A percentile compares a stretch with the other conserved stretches of the same genome.
Conservation (phyloP, 2,113 vertebrate genomes). For the Ophiodon elongatus region DNA sequence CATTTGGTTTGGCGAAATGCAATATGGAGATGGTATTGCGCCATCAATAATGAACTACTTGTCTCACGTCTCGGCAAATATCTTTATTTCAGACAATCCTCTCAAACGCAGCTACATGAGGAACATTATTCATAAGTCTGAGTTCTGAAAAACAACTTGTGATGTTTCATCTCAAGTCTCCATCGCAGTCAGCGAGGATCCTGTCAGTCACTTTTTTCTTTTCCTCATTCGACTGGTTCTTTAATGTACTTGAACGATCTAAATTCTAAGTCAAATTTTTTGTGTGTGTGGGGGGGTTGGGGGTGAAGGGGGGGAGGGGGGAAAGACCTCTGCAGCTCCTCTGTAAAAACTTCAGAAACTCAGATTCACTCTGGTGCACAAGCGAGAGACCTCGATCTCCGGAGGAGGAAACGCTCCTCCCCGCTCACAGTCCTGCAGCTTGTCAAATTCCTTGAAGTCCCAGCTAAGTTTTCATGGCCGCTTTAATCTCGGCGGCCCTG, state of each 20-base stretch:
- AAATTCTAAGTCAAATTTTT: slow-evolving; percentile 31
- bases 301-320: too few relatives aligned
- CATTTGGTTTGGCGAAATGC: background rate
- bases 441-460: too few relatives aligned
- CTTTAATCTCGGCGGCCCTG: slow-evolving; percentile 67
- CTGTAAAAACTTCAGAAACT: slow-evolving; percentile 35
- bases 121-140: slow-evolving; percentile 19
- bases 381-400: slow-evolving; percentile 24
- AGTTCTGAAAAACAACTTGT: slow-evolving; percentile 21
- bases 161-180: slow-evolving; percentile 36
- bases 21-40: slow-evolving; percentile 15
- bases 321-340: slow-evolving; percentile 21
- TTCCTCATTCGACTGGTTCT: slow-evolving; percentile 5
- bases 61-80: slow-evolving; percentile 45
- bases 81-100: slow-evolving; percentile 37
- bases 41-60: slow-evolving; percentile 1
- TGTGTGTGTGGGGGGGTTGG: too few relatives aligned
- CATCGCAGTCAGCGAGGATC: slow-evolving; percentile 34
- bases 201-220: slow-evolving; percentile 10
- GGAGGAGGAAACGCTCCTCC: slow-evolving; percentile 34
- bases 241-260: background rate
- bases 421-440: slow-evolving; percentile 35
- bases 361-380: slow-evolving; percentile 46
- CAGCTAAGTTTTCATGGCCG: slow-evolving; percentile 60
- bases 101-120: slow-evolving; percentile 28